Base-by-base conservation (phyloP, 2,113 vertebrate genomes). In the Casuarius casuarius region DNA sequence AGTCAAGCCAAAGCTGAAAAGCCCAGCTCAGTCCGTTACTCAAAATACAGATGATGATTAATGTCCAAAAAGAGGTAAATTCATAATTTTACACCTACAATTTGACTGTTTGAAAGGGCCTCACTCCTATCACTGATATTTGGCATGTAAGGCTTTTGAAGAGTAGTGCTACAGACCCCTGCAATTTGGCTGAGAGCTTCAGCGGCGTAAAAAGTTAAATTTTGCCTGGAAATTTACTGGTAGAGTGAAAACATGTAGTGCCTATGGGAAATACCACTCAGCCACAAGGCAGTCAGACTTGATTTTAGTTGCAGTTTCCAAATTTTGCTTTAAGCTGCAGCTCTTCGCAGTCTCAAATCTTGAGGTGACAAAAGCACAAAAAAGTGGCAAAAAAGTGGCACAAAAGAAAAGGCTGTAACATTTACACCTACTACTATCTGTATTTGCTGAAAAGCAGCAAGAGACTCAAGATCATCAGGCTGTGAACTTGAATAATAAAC, bases 401-500 rank as follows among this genome's bases (percentile, higher is more conserved):
- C 81, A 78, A 95, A 94, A 75, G 77, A 72, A 94, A 85, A 40
- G 21, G 40, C 42, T 89, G 48, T 72, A 95, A 95, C 81, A 89
- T 87, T 95, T 78, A 92, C 93, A 92, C 95, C 78, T 94, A 84
- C 84, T 87, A 67, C 91, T 75, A 59, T 61, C 46, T 49, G 66
- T 42, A 78, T 91, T 95, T 91, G 84, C 81, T 94, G 52, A 87
- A 96, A 94, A 88, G 46, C 63, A 92, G 71, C 59, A 80, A 79
- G 59, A 96, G 26, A 88, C 33, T 95, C 59, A 70, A 76, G 87
- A 95, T 92, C 87, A 91, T 89, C 71, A 85, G 93, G 74, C 71
- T 94, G 93, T 49, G 66, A 91, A 91, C 62, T 70, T 83, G 87
- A 85, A 87, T 90, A 95, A 93, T 75, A 91, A 97, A 91, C 93